Evolutionary conservation across 2,797 vertebrate species (phyloP).

Genomic region (Typhlichthys subterraneus): DNA sequence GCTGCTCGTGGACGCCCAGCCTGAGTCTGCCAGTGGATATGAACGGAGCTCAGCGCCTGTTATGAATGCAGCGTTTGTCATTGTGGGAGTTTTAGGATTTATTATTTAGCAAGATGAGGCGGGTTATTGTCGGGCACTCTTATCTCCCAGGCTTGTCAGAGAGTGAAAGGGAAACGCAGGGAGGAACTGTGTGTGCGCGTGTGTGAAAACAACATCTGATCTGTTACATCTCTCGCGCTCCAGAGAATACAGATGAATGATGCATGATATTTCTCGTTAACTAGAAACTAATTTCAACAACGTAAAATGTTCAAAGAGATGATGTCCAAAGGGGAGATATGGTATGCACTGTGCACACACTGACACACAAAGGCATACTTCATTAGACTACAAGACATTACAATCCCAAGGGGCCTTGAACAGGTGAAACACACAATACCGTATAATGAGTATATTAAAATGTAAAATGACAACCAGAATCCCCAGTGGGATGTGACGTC

Average conservation of each 20-base stretch:
- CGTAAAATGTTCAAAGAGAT: background rate
- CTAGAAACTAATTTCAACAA: background rate
- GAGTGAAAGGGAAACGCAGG: background rate
- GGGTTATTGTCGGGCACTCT: background rate
- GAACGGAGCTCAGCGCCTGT: background rate
- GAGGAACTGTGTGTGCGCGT: background rate
- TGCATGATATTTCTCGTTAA: background rate
- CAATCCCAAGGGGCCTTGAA: conserved; percentile 25
- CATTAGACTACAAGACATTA: conserved; percentile 27
- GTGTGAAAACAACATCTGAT: background rate
- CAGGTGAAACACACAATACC: conserved; percentile 37
- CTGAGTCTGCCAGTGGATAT: conserved; percentile 9
- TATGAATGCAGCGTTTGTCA: conserved; percentile 7
- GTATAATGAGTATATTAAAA: conserved; percentile 23
- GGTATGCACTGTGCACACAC: background rate
- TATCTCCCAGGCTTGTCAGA: background rate
- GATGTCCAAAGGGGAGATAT: background rate
- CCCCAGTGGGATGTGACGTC: conserved; percentile 32
- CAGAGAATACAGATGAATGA: background rate
- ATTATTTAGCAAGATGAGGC: background rate
- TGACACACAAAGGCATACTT: background rate
- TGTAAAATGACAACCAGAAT: background rate
- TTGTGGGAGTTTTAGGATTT: background rate
- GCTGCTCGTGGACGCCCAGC: conserved; percentile 26
- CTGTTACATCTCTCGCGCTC: background rate